Conservation (phyloP, 2,888 invertebrate species). For the Seira musarum region DNA sequence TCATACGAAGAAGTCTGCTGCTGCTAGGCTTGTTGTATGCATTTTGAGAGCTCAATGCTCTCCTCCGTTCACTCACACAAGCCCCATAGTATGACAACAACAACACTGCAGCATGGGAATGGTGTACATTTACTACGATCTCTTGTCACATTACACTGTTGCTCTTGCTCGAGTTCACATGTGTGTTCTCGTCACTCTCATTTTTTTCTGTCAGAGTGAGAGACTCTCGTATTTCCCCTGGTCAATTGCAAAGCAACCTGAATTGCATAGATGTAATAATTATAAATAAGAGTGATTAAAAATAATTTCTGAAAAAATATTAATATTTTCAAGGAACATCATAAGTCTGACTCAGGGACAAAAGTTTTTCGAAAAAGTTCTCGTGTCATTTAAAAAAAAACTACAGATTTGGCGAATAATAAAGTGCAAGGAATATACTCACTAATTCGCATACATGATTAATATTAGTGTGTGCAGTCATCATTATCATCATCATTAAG, state of each 20-base stretch:
- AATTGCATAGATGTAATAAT: neutral
- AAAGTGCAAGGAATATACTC: neutral
- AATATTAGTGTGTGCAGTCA: neutral
- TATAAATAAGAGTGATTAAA: neutral
- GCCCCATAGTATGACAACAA: slow-evolving; percentile 33
- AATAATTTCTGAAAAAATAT: neutral
- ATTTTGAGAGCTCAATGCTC: slow-evolving; percentile 34
- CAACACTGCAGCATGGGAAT: slow-evolving; percentile 45
- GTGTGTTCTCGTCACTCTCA: slow-evolving; percentile 57
- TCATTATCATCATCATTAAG: neutral
- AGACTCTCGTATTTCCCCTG: slow-evolving; percentile 53
- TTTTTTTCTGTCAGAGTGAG: slow-evolving; percentile 19
- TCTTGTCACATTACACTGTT: slow-evolving; percentile 63
- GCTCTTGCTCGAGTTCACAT: slow-evolving; percentile 62
- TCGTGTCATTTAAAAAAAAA: slow-evolving; percentile 8
- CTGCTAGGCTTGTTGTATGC: slow-evolving; percentile 5
- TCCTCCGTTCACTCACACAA: slow-evolving; percentile 39
- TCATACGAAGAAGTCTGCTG: neutral
- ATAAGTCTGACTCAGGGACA: slow-evolving; percentile 35
- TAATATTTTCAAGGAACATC: slow-evolving; percentile 11
- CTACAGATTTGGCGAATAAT: neutral
- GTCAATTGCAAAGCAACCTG: slow-evolving; percentile 11
- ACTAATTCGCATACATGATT: neutral
- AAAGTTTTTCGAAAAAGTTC: slow-evolving; percentile 4
- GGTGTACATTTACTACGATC: slow-evolving; percentile 37